Base-by-base conservation (phyloP, 2,113 vertebrate genomes). In the Mesoclemmys tuberculata region DNA sequence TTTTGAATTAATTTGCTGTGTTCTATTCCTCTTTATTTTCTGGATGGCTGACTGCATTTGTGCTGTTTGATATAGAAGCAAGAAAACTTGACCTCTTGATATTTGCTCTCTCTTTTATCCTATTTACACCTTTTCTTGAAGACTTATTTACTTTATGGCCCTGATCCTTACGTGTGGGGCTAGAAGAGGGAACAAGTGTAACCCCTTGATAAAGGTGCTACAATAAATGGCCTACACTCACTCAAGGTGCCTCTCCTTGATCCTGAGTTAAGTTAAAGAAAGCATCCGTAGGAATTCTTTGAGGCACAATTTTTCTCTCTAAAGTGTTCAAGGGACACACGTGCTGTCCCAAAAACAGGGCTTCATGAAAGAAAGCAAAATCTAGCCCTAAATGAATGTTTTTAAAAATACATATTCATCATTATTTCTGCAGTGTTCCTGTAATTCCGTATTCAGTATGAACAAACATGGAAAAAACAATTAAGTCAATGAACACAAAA, bases 1-100 rank as follows among this genome's bases (percentile, higher is more conserved):
- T 92, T 97, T 90, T 5, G 78, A 80, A 95, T 93, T 93, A 85
- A 87, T 95, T 95, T 96, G 22, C 49, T 38, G 74, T 91, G 31
- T 84, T 89, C 41, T 88, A 31, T 85, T 90, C n/a, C 11, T 80
- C 74, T 90, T 93, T 90, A 82, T 90, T 94, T 95, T 87, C 90
- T 82, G 29, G 1, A 0, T 75, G 35, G 58, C 75, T 90, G 8
- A 79, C 52, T 78, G 22, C 35, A 38, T 87, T 84, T 91, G 10
- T 83, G 29, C 35, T 89, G 6, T 80, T 95, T 35, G 52, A 80
- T 84, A 12, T 48, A 89, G 85, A 75, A 82, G 14, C 22, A 51
- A 24, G 10, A 77, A 85, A 89, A 5, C 1, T 0, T 0, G 4
- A 4, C 13, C 12, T 31, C 18, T 85, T 75, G 74, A 24, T 44